Evolutionary conservation across 2,797 vertebrate genomes (phyloP).

Genomic region (Chiroxiphia lanceolata): DNA sequence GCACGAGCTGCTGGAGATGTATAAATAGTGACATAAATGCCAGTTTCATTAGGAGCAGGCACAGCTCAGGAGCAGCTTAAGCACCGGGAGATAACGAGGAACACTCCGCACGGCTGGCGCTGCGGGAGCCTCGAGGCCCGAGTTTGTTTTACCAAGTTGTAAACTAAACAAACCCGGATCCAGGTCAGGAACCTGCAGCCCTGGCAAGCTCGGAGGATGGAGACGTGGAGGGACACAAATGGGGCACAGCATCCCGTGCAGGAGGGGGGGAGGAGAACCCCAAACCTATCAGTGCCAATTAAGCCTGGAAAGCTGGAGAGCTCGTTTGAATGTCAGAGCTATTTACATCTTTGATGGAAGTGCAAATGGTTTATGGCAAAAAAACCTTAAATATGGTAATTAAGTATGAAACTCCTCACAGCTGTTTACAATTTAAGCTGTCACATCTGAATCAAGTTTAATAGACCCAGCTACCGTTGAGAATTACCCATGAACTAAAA

Average conservation of each 20-base stretch:
- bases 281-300: slow-evolving; percentile 28
- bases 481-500: slow-evolving; percentile 77
- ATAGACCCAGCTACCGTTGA: slow-evolving; percentile 70
- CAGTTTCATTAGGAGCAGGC: not conserved
- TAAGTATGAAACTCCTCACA: slow-evolving; percentile 77
- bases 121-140: not conserved
- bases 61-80: not conserved
- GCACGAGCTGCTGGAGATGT: not conserved
- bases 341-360: slow-evolving; percentile 74
- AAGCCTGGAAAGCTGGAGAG: slow-evolving; percentile 45
- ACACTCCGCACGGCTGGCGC: not conserved
- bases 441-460: slow-evolving; percentile 79
- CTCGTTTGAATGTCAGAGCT: slow-evolving; percentile 58
- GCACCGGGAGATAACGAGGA: not conserved
- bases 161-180: not conserved
- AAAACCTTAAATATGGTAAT: slow-evolving; percentile 77
- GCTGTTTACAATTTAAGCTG: slow-evolving; percentile 81
- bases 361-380: slow-evolving; percentile 62
- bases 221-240: rapidly evolving
- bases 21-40: not conserved
- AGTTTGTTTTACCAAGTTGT: not conserved
- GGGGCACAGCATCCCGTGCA: not conserved
- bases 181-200: rapidly evolving
- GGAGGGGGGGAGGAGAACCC: not conserved
- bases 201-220: not conserved